A percentile compares a stretch with the other conserved stretches of the same genome.
Evolutionary conservation across 1,140 invertebrate genomes (phyloP).

Genomic region (Heliconius nattereri): DNA sequence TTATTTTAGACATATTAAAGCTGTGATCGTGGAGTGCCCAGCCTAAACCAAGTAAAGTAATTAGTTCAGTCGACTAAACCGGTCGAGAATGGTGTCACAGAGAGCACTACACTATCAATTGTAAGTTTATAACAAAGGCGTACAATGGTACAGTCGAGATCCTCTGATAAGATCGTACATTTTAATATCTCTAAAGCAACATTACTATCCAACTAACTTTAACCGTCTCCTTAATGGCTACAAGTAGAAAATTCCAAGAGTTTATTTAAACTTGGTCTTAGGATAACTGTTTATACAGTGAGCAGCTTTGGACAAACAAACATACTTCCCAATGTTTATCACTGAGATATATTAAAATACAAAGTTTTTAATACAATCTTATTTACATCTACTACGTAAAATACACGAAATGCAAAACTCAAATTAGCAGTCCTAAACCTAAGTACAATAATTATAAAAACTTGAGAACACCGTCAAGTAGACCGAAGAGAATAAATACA

Average conservation of each 20-base stretch:
- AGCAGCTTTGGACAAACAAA: neutral
- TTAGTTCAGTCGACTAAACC: neutral
- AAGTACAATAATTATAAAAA: neutral
- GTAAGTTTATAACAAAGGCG: conserved; percentile 12
- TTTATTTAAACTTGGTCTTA: conserved; percentile 7
- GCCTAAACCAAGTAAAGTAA: neutral
- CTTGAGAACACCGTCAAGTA: neutral
- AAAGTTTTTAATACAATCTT: too few species aligned
- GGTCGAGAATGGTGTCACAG: neutral
- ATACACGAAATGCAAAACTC: too few species aligned
- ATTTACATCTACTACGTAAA: neutral
- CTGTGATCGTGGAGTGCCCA: neutral
- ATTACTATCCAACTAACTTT: conserved; percentile 13
- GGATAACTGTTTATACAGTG: neutral
- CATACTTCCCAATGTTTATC: neutral
- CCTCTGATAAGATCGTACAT: conserved; percentile 3
- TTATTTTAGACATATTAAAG: neutral
- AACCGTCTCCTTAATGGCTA: conserved; percentile 11
- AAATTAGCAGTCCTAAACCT: neutral
- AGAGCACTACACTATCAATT: conserved; percentile 8
- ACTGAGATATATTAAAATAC: neutral
- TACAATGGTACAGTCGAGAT: conserved; percentile 9
- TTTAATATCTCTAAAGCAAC: conserved; percentile 14
- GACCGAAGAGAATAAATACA: conserved; percentile 11
- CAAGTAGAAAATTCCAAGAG: conserved; percentile 4